Base-by-base conservation (phyloP, 2,797 vertebrate genomes). In the Bucorvus abyssinicus region DNA sequence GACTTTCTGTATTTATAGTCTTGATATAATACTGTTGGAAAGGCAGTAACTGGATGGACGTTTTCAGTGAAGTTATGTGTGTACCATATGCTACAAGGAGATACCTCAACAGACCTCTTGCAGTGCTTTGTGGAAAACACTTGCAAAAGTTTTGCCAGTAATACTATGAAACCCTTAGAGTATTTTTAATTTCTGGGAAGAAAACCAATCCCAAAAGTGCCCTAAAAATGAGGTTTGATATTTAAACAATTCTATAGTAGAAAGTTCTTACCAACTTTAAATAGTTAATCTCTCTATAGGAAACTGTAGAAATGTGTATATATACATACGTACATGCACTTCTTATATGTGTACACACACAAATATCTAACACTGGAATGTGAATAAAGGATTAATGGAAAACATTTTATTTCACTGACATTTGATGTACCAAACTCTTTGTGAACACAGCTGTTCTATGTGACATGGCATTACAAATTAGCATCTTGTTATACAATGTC, bases 271-370 rank as follows among this genome's bases (percentile, higher is more conserved):
- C 2, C 14, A 53, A 24, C 38, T 88, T 89, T 27, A 80, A 79
- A 63, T 3, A 77, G 78, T 18, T 32, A 3, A 79, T 18, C 8
- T 23, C 20, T 53, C 78, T 36, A 23, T 32, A 57, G 15, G n/a
- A 60, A 76, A 77, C 18, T 29, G 24, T 2, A 44, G 14, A 84
- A 71, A 47, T 12, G 13, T 38, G 8, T 34, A 9, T n/a, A 26
- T 7, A 6, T 13, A 36, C 4, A 21, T 2, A 4, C 3, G 8
- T 23, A 9, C 7, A 19, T 2, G 3, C 6, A 27, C 34, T 78
- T 6, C 14, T 19, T 18, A 30, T 32, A 27, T 5, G 10, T 21
- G 4, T 0, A 68, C 45, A 53, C 18, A 26, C 16, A 7, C 7
- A 63, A 11, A n/a, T 12, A 56, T 8, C 5, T 27, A 77, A 79